Base-by-base conservation (phyloP, 2,797 vertebrate species). In the Phrynocephalus guinanensis region DNA sequence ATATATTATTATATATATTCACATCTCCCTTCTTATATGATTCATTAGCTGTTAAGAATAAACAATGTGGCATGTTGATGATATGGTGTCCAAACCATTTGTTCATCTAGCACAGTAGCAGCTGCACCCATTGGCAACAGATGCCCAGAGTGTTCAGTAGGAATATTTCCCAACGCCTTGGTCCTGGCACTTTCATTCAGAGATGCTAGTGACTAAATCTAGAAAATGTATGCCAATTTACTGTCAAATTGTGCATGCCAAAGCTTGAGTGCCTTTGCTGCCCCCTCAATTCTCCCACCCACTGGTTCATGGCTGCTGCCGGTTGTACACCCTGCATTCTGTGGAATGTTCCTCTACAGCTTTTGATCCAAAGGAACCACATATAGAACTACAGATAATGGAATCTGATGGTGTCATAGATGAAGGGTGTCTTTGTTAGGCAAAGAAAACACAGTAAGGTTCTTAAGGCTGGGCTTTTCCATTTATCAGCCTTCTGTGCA, bases 401-500 rank as follows among this genome's bases (percentile, higher is more conserved):
- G 71, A 82, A 13, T 3, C 38, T 38, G 86, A 77, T 83, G 83
- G 89, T 77, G 38, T 86, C 87, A 87, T 50, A 81, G 0, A 22
- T 6, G 56, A 33, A 67, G 13, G 4, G 66, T 50, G 66, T 13
- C 11, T 33, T 15, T 66, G 22, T 13, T 71, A 6, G 33, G 5
- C 70, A 50, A 0, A 50, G 22, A 33, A 50, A 18, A 22, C 1
- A 22, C 52, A 71, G 20, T 50, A 6, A 56, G 44, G 13, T 67
- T 86, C 56, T 7, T 10, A 72, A 28, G 2, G 5, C 0, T 63
- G 26, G 8, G 13, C 4, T 24, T 60, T 24, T 70, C 67, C 63
- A 48, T 33, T 11, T 33, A 13, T 30, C 13, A 13, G 9, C 28
- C 44, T 56, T 56, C 52, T 9, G 52, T 10, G 52, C 8, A 13